A percentile compares a stretch with the other conserved stretches of the same genome.
Evolutionary conservation across 2,888 invertebrate species (phyloP).

Genomic region (Catocala sponsa): DNA sequence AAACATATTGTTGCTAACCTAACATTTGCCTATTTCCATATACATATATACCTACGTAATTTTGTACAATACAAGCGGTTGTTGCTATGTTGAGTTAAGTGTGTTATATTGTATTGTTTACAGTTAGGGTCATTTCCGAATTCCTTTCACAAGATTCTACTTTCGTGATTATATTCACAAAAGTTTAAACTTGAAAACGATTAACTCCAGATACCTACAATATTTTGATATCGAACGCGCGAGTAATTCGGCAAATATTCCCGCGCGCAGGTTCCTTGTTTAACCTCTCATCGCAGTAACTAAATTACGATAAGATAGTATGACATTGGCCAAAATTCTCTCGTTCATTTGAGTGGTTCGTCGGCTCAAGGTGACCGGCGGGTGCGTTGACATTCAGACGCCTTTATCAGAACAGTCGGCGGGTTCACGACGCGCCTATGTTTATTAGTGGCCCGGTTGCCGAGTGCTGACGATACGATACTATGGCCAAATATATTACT

Average conservation of each 20-base stretch:
- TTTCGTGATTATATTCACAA: too few relatives aligned
- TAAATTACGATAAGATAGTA: conserved; percentile 65
- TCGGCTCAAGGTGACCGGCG: conserved; percentile 81
- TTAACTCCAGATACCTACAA: too few relatives aligned
- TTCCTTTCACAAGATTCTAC: too few relatives aligned
- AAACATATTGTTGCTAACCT: conserved; percentile 41
- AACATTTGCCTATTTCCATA: conserved; percentile 19
- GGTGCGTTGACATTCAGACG: conserved; percentile 85
- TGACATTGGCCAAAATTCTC: conserved; percentile 77
- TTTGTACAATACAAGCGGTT: conserved; percentile 25
- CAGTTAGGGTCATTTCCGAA: neutral
- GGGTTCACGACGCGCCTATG: conserved; percentile 67
- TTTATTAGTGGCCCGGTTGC: conserved; percentile 62
- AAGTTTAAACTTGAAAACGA: too few relatives aligned
- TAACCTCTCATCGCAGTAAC: conserved; percentile 35
- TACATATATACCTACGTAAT: conserved; percentile 27
- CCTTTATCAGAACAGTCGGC: conserved; percentile 72
- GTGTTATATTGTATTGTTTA: neutral
- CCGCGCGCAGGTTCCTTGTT: conserved; percentile 22
- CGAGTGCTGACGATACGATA: conserved; percentile 45
- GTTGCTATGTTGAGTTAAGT: neutral
- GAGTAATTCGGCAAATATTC: conserved; percentile 9
- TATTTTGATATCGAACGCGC: neutral
- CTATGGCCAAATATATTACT: conserved; percentile 11
- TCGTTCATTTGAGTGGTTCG: conserved; percentile 64